phyloP scores from a whole-genome alignment of 2,797 vertebrate genomes.

The Myotis myotis region DNA sequence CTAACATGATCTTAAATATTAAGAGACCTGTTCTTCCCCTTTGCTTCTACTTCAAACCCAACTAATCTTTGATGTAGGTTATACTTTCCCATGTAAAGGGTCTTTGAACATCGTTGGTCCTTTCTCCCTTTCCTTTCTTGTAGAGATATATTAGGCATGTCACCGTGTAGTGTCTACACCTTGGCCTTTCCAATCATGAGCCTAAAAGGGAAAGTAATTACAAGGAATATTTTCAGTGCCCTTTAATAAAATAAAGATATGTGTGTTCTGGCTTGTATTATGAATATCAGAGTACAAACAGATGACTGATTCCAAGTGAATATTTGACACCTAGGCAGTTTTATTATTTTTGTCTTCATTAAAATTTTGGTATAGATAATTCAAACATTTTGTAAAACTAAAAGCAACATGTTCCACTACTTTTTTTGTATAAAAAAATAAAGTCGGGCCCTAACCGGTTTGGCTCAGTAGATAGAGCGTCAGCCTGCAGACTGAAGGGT shows the following conservation, averaged over 20 bases:
- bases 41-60: neutral
- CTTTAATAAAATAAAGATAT: neutral
- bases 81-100: neutral
- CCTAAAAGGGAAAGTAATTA: slow-evolving; percentile 36
- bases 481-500: too few relatives aligned
- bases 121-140: neutral
- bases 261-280: neutral
- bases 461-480: too few relatives aligned
- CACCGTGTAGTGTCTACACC: neutral
- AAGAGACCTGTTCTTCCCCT: neutral
- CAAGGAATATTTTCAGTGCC: neutral
- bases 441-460: neutral
- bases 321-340: neutral
- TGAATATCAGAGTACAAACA: neutral
- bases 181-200: neutral
- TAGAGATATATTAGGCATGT: neutral
- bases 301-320: neutral
- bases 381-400: slow-evolving; percentile 34
- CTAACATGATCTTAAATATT: neutral
- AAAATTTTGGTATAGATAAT: neutral
- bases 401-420: neutral
- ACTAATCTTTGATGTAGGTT: neutral
- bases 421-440: neutral
- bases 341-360: neutral
- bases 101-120: neutral